Percentiles rank a stretch among this genome's conserved stretches.
Evolutionary conservation across 2,888 invertebrate genomes (phyloP).

Genomic region (Caenorhabditis parvicauda): DNA sequence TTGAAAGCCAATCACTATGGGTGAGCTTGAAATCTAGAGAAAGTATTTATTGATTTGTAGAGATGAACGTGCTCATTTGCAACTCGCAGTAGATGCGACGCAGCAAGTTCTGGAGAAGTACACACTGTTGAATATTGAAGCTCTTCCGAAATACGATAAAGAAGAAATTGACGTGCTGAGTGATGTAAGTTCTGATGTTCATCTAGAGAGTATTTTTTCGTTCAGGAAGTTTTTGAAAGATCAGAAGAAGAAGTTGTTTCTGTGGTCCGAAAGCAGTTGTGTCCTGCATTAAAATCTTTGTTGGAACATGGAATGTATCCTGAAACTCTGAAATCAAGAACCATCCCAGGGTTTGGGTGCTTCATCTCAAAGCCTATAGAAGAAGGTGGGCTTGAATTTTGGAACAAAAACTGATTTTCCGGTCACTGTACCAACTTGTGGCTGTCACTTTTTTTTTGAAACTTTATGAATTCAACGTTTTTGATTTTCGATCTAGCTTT

Average conservation of each 20-base stretch:
- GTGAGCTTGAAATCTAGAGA: constrained; percentile 63
- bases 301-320: constrained; percentile 84
- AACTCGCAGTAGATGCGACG: constrained; percentile 78
- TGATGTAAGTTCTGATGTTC: constrained; percentile 24
- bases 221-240: constrained; percentile 55
- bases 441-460: too few relatives aligned
- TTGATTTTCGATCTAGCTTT: too few relatives aligned
- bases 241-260: constrained; percentile 80
- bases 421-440: too few relatives aligned
- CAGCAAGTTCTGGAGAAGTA: constrained; percentile 66
- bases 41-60: constrained; percentile 64
- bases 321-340: constrained; percentile 20
- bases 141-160: constrained; percentile 15
- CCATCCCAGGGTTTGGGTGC: constrained; percentile 44
- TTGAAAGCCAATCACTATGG: constrained; percentile 89
- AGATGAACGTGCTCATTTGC: constrained; percentile 86
- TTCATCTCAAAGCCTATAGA: constrained; percentile 23
- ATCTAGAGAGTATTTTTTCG: constrained; percentile 2
- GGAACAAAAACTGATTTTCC: too few relatives aligned
- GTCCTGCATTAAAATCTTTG: constrained; percentile 84
- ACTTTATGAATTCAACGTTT: too few relatives aligned
- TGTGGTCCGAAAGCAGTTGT: constrained; percentile 85
- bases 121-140: constrained; percentile 56
- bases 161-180: constrained; percentile 27
- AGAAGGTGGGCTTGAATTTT: constrained; percentile 7